Conservation (phyloP, 2,797 vertebrate genomes). For the Potorous gilbertii region DNA sequence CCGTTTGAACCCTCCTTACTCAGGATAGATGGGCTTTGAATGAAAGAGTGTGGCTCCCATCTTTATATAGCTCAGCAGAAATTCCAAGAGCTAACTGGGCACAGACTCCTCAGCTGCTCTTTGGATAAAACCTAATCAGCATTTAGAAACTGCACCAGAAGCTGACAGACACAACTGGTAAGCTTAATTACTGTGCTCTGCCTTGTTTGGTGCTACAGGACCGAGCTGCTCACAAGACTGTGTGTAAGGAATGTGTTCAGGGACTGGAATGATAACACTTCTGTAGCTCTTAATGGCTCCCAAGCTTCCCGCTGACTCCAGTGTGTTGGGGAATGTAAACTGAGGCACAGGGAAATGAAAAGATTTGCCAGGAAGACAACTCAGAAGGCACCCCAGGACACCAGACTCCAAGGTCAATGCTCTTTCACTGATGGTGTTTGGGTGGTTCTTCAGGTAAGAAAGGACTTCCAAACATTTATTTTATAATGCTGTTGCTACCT, state of each 20-base stretch:
- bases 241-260: constrained; percentile 11
- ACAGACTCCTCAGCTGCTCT: constrained; percentile 17
- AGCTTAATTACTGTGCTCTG: neutral
- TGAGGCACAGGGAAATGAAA: neutral
- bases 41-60: neutral
- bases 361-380: neutral
- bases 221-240: neutral
- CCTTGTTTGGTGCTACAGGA: neutral
- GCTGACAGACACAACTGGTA: neutral
- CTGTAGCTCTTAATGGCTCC: neutral
- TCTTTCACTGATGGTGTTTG: neutral
- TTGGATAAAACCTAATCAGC: constrained; percentile 25
- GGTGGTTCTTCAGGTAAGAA: neutral
- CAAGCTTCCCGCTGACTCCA: neutral
- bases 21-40: neutral
- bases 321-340: neutral
- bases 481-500: neutral
- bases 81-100: constrained; percentile 40
- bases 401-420: neutral
- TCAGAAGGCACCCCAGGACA: neutral
- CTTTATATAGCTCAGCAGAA: constrained; percentile 32
- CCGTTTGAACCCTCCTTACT: constrained; percentile 30
- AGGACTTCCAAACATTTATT: neutral
- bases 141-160: constrained; percentile 37
- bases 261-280: neutral